Percentiles rank a stretch among this genome's conserved stretches.
phyloP scores from a whole-genome alignment of 2,888 invertebrate species.

The Neocrepidodera transversa region DNA sequence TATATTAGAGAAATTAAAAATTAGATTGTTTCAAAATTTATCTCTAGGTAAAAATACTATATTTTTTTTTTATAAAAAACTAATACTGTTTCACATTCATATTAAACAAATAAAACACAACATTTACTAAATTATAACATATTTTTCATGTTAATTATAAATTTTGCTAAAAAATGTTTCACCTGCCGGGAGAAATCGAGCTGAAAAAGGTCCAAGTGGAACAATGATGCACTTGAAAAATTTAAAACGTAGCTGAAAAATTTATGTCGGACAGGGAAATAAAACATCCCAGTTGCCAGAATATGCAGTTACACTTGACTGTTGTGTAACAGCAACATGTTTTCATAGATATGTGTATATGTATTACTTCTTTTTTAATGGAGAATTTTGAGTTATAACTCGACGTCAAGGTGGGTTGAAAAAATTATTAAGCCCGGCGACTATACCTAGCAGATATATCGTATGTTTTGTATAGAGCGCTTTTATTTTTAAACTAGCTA shows the following conservation, averaged over 20 bases:
- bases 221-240: conserved; percentile 8
- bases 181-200: background rate
- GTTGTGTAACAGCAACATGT: conserved; percentile 2
- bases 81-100: too few relatives aligned
- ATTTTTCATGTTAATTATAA: too few relatives aligned
- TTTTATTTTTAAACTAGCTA: too few relatives aligned
- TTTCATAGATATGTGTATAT: conserved; percentile 2
- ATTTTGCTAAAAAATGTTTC: too few relatives aligned
- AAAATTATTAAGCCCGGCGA: background rate
- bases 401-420: background rate
- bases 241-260: background rate
- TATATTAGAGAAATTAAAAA: too few relatives aligned
- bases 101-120: too few relatives aligned
- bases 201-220: background rate
- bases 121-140: too few relatives aligned
- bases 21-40: too few relatives aligned
- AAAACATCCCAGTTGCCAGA: conserved; percentile 3
- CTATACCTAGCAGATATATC: too few relatives aligned
- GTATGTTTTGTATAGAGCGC: too few relatives aligned
- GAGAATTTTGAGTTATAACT: conserved; percentile 8
- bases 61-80: too few relatives aligned
- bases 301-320: conserved; percentile 2
- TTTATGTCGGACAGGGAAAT: background rate
- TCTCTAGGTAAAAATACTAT: too few relatives aligned
- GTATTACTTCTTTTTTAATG: conserved; percentile 5